These are phyloP conservation scores for Pica pica DNA, from an alignment of 2,113 vertebrate genomes.

Conservation along the genomic window DNA sequence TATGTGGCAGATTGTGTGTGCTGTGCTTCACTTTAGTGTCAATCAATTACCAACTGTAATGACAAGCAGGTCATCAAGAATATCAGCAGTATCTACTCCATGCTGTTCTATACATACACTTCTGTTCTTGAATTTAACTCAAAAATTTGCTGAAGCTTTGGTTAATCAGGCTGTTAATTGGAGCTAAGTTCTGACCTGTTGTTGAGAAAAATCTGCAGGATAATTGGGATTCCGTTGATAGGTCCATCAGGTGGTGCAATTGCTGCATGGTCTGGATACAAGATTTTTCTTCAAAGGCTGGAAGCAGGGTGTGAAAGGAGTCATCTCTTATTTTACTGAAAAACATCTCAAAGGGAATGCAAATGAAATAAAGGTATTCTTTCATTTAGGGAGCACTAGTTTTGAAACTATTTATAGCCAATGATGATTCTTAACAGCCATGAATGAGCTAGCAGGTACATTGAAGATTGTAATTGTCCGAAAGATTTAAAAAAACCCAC, in stretches of 20 bases:
- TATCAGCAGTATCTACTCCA: neutral
- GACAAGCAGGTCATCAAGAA: neutral
- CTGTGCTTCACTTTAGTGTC: neutral
- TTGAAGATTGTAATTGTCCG: neutral
- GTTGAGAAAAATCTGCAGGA: neutral
- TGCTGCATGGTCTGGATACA: conserved; percentile 8
- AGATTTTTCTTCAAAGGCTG: neutral
- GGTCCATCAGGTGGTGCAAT: conserved; percentile 59
- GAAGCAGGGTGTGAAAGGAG: neutral
- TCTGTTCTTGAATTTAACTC: neutral
- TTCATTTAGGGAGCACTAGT: neutral
- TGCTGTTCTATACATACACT: neutral
- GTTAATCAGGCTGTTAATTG: neutral
- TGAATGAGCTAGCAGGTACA: neutral
- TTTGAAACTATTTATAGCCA: neutral
- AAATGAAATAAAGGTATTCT: neutral
- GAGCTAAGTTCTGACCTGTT: neutral
- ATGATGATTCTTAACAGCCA: neutral
- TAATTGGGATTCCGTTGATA: neutral
- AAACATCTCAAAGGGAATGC: neutral
- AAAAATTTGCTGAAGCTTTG: neutral
- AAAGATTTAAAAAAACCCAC: neutral
- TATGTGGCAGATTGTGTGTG: neutral
- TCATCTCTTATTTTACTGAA: neutral
- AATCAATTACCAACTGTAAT: neutral